Evolutionary conservation across 2,888 invertebrate genomes (phyloP).

Genomic region (Selenia dentaria): DNA sequence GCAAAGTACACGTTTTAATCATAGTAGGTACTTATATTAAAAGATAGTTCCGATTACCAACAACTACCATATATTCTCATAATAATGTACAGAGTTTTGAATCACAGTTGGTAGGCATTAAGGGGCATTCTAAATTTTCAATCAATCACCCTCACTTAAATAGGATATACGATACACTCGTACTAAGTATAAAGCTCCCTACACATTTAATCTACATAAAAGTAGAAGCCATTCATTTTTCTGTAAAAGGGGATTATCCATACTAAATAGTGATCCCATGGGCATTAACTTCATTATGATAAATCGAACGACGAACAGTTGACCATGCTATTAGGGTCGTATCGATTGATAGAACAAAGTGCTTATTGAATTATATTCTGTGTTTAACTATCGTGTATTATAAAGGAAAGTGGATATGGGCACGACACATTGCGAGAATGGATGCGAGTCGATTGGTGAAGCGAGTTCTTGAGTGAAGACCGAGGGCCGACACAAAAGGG

Average conservation of each 20-base stretch:
- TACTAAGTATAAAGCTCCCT: slow-evolving; percentile 57
- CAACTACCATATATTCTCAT: too few relatives aligned
- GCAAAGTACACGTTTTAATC: too few relatives aligned
- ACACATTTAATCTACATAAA: slow-evolving; percentile 80
- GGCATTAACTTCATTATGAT: slow-evolving; percentile 67
- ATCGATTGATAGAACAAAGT: slow-evolving; percentile 37
- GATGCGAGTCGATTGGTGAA: too few relatives aligned
- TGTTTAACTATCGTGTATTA: too few relatives aligned
- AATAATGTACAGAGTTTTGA: too few relatives aligned
- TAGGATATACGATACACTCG: slow-evolving; percentile 30
- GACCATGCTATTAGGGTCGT: slow-evolving; percentile 45
- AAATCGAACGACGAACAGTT: slow-evolving; percentile 45
- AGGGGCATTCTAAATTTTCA: too few relatives aligned
- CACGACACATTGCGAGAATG: too few relatives aligned
- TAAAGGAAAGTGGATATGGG: too few relatives aligned
- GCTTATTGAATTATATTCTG: slow-evolving; percentile 25
- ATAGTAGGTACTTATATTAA: too few relatives aligned
- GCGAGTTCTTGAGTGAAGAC: too few relatives aligned
- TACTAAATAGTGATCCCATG: slow-evolving; percentile 71
- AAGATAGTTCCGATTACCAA: too few relatives aligned
- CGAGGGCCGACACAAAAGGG: too few relatives aligned
- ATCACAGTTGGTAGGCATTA: slow-evolving; percentile 56
- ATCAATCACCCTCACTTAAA: slow-evolving; percentile 57
- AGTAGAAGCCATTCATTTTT: slow-evolving; percentile 73
- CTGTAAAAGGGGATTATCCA: slow-evolving; percentile 77